A percentile compares a stretch with the other conserved stretches of the same genome.
Evolutionary conservation across 2,113 vertebrate species (phyloP).

Genomic region (Paradoxurus hermaphroditus): DNA sequence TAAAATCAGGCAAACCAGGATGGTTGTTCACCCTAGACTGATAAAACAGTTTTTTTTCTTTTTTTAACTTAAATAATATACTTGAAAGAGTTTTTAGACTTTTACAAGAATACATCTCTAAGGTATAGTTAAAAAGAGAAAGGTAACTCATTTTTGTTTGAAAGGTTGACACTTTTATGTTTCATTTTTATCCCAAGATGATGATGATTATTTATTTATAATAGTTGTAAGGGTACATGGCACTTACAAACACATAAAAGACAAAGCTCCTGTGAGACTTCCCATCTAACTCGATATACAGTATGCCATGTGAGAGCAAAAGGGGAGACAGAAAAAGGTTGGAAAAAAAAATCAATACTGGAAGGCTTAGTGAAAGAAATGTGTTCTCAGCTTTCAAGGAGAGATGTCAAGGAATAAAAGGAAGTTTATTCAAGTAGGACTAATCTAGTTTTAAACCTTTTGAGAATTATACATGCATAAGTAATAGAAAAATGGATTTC

Average conservation of each 20-base stretch:
- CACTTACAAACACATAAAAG: constrained; percentile 68
- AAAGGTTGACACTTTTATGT: constrained; percentile 60
- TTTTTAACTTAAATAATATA: constrained; percentile 38
- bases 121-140: constrained; percentile 49
- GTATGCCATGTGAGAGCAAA: not conserved
- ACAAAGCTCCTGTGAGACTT: constrained; percentile 45
- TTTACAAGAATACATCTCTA: constrained; percentile 46
- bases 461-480: constrained; percentile 25
- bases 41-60: not conserved
- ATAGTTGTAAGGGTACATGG: constrained; percentile 56
- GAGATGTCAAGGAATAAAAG: constrained; percentile 20
- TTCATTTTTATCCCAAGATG: constrained; percentile 65
- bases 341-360: constrained; percentile 46
- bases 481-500: constrained; percentile 41
- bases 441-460: constrained; percentile 44
- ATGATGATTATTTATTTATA: constrained; percentile 70
- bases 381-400: constrained; percentile 50
- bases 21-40: not conserved
- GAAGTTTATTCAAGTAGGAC: constrained; percentile 35
- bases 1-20: not conserved
- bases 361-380: constrained; percentile 31
- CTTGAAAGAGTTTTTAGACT: constrained; percentile 46
- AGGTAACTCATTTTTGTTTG: constrained; percentile 61
- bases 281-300: constrained; percentile 32
- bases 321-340: not conserved